These are phyloP conservation scores for Willisornis vidua DNA, from an alignment of 2,113 vertebrate genomes.

Conservation along the genomic window DNA sequence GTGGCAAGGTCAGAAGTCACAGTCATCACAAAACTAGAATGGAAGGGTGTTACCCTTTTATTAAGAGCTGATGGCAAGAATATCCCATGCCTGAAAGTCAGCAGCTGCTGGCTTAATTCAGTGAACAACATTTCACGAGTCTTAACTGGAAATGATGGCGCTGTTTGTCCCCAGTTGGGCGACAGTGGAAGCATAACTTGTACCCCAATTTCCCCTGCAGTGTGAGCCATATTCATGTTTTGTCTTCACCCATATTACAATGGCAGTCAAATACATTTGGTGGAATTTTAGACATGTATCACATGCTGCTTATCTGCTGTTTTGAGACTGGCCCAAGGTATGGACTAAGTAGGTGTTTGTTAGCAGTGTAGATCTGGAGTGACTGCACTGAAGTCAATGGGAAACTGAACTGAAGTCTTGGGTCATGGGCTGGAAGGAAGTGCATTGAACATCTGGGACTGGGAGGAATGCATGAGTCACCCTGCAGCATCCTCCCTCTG, in stretches of 20 bases:
- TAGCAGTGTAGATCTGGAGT: conserved; percentile 26
- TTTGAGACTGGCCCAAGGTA: not conserved
- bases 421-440: conserved; percentile 56
- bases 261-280: not conserved
- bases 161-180: not conserved
- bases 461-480: conserved; percentile 53
- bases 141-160: not conserved
- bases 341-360: conserved; percentile 31
- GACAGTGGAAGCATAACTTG: not conserved
- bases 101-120: not conserved
- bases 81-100: not conserved
- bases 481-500: conserved; percentile 55
- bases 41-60: not conserved
- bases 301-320: conserved; percentile 9
- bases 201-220: not conserved
- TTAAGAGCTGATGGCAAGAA: not conserved
- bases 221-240: not conserved
- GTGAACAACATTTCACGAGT: not conserved
- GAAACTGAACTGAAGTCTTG: conserved; percentile 41
- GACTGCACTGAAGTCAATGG: conserved; percentile 11
- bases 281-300: conserved; percentile 38
- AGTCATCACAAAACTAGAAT: not conserved
- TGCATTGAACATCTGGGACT: conserved; percentile 22
- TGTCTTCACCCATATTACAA: not conserved
- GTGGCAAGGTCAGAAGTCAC: not conserved